Evolutionary conservation across 2,888 invertebrate species (phyloP).

Genomic region (Drosophila paracracens): DNA sequence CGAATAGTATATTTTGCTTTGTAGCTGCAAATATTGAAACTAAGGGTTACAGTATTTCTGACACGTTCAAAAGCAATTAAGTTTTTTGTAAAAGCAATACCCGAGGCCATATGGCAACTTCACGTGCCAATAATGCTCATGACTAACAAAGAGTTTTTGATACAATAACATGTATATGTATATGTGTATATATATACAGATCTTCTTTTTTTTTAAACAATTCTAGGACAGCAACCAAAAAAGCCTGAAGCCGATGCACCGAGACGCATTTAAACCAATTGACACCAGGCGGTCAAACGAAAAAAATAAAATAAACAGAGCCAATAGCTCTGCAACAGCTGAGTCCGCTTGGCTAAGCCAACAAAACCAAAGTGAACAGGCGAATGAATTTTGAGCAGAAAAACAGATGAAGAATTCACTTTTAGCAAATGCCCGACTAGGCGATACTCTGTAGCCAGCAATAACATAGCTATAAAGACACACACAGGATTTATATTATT

Average conservation of each 20-base stretch:
- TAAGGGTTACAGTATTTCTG: slow-evolving; percentile 50
- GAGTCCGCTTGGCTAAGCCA: slow-evolving; percentile 59
- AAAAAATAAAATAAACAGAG: slow-evolving; percentile 66
- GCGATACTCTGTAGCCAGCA: not conserved
- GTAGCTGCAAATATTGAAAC: slow-evolving; percentile 14
- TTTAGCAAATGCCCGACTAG: not conserved
- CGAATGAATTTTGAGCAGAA: slow-evolving; percentile 71
- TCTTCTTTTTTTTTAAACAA: slow-evolving; percentile 30
- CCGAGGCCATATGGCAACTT: slow-evolving; percentile 42
- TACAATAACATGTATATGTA: slow-evolving; percentile 21
- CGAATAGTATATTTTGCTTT: slow-evolving; percentile 6
- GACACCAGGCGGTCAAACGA: slow-evolving; percentile 63
- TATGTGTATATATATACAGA: not conserved
- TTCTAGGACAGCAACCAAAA: slow-evolving; percentile 19
- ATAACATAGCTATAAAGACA: not conserved
- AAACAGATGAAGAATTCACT: slow-evolving; percentile 17
- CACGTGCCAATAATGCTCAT: slow-evolving; percentile 51
- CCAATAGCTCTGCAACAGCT: slow-evolving; percentile 73
- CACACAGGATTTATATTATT: not conserved
- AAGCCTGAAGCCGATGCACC: slow-evolving; percentile 47
- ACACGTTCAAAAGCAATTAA: slow-evolving; percentile 74
- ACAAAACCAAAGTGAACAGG: slow-evolving; percentile 49
- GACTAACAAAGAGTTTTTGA: slow-evolving; percentile 42
- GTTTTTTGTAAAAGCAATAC: slow-evolving; percentile 50
- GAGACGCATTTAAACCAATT: slow-evolving; percentile 74